Percentiles rank a stretch among this genome's conserved stretches.
Evolutionary conservation across 2,797 vertebrate species (phyloP).

Genomic region (Lutjanus campechanus): DNA sequence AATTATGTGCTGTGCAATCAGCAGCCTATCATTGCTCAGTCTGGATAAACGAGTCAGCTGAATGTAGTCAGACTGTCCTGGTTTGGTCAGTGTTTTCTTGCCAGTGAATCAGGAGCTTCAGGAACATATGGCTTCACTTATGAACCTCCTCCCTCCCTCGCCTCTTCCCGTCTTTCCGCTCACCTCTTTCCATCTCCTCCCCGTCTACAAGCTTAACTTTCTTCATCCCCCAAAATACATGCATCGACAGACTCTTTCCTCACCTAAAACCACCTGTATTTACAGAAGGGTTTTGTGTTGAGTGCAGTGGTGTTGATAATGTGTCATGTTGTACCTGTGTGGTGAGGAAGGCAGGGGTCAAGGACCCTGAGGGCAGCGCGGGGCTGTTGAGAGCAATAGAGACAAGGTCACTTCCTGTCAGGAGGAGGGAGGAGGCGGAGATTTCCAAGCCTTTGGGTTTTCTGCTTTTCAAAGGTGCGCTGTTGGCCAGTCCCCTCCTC

Average conservation of each 20-base stretch:
- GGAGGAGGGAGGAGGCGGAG: conserved; percentile 89
- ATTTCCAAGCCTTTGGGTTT: conserved; percentile 94
- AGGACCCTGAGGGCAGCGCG: conserved; percentile 92
- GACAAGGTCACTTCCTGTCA: conserved; percentile 91
- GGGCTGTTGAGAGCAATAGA: conserved; percentile 96
- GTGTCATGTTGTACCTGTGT: conserved; percentile 87
- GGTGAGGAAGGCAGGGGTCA: conserved; percentile 94
- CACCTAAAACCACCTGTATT: conserved; percentile 6
- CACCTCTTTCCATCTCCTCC: conserved; percentile 71
- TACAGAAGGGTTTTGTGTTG: conserved; percentile 51
- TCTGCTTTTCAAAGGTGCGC: conserved; percentile 87
- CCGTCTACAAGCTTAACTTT: conserved; percentile 54
- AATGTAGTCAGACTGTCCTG: conserved; percentile 64
- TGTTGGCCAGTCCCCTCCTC: conserved; percentile 66
- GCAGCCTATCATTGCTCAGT: conserved; percentile 50
- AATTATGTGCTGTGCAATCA: conserved; percentile 16
- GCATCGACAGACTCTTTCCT: conserved; percentile 1
- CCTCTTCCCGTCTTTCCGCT: conserved; percentile 64
- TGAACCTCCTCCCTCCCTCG: conserved; percentile 66
- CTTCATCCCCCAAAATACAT: conserved; percentile 30
- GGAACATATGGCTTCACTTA: conserved; percentile 88
- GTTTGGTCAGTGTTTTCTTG: conserved; percentile 73
- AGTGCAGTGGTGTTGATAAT: background rate
- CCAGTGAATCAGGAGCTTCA: conserved; percentile 76
- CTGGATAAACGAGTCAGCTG: conserved; percentile 48